Conservation (phyloP, 2,888 invertebrate genomes). For the Drosophila borborema region DNA sequence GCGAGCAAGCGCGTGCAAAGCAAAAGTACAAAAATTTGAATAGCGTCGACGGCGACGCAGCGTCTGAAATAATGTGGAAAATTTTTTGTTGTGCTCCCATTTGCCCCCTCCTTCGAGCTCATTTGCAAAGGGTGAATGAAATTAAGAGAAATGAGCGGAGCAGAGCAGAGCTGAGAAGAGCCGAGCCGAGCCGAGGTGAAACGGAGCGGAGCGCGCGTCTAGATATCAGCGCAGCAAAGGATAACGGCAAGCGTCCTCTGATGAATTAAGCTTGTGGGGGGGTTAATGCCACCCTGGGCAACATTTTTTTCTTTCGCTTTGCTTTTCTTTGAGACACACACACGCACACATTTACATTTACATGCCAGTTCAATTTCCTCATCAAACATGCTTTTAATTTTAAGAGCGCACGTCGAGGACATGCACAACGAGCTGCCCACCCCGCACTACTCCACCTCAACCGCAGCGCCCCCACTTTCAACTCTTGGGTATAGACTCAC, state of each 20-base stretch:
- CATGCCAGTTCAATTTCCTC: conserved; percentile 78
- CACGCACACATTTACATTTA: conserved; percentile 31
- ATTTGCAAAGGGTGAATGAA: conserved; percentile 82
- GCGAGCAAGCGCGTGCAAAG: conserved; percentile 75
- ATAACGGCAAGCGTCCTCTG: conserved; percentile 62
- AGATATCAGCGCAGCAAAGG: conserved; percentile 52
- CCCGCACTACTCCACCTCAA: not conserved
- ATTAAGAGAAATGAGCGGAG: conserved; percentile 67
- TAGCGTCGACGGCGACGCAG: conserved; percentile 54
- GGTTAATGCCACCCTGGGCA: conserved; percentile 56
- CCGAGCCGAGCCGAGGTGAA: not conserved
- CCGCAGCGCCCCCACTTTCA: conserved; percentile 6
- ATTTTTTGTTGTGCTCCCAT: conserved; percentile 51
- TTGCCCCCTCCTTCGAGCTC: conserved; percentile 52
- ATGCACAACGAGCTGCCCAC: conserved; percentile 39
- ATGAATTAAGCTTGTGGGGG: conserved; percentile 64
- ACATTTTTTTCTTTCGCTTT: conserved; percentile 47
- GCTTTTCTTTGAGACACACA: conserved; percentile 19
- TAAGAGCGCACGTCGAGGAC: conserved; percentile 69
- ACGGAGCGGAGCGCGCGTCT: conserved; percentile 24
- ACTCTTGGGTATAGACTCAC: conserved; percentile 5
- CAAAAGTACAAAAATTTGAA: conserved; percentile 78
- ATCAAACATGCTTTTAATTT: conserved; percentile 80
- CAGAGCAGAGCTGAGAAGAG: not conserved
- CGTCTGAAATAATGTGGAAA: conserved; percentile 72